Base-by-base conservation (phyloP, 2,888 invertebrate genomes). In the Flabesymbios commensalis region DNA sequence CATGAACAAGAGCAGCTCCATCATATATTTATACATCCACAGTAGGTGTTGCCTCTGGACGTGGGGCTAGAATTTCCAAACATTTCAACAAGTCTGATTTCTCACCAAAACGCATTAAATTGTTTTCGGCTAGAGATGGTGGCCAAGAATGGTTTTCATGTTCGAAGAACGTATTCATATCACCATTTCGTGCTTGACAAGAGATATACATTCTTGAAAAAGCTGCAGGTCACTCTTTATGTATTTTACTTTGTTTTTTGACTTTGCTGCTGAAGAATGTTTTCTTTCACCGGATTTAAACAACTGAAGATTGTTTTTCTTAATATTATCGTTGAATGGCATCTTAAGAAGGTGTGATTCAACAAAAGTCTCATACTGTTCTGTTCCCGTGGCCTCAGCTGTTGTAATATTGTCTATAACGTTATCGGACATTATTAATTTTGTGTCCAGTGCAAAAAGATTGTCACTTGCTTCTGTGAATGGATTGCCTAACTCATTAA, bases 121-220 rank as follows among this genome's bases (percentile, higher is more conserved):
- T 45, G 45, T 45, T 45, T 22, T 45, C 45, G 24, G 45, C 45
- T 22, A 45, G 22, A 17, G 45, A 45, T 10, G 45, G 45, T 17
- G 45, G 45, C 45, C 45, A 45, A 45, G 45, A 24, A 22, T 45
- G 45, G 22, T 45, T 45, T 45, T 45, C 45, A 22, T 45, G 45
- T 7, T 10, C 17, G 22, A 45, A 45, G 22, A 45, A 45, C 14
- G 24, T 17, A 24, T 45, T 24, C 45, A 45, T 17, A 10, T 45
- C 22, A 22, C 45, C 45, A 17, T 45, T 24, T 22, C 45, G 7
- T 45, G 7, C 22, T 22, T 45, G 24, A 45, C 45, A 45, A 22
- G 45, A 45, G n/a, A n/a, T n/a, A n/a, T n/a, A n/a, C n/a, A n/a
- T n/a, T n/a, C n/a, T n/a, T n/a, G n/a, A n/a, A n/a, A n/a, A n/a